Evolutionary conservation across 2,888 invertebrate genomes (phyloP).

Genomic region (Orgyia antiqua): DNA sequence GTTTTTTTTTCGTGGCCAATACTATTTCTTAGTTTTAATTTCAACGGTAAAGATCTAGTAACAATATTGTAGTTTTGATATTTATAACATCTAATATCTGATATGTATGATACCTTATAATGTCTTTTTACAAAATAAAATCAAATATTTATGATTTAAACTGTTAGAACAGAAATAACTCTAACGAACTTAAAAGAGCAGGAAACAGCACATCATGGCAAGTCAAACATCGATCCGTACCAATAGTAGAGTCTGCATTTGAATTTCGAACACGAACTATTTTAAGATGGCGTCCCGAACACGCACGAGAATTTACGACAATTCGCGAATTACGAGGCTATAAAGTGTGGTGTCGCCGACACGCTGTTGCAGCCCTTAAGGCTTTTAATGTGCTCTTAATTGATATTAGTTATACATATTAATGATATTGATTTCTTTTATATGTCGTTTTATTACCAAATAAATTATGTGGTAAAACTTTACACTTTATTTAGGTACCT

Average conservation of each 20-base stretch:
- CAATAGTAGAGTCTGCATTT: constrained; percentile 36
- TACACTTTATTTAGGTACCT: no score
- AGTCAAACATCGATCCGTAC: constrained; percentile 35
- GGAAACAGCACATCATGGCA: constrained; percentile 34
- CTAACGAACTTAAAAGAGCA: constrained; percentile 29
- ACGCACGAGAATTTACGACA: constrained; percentile 47
- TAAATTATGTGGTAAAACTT: no score
- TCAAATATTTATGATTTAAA: no score
- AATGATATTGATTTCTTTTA: constrained; percentile 28
- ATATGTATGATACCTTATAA: no score
- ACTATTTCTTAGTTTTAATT: no score
- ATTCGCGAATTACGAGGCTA: constrained; percentile 55
- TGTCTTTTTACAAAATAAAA: no score
- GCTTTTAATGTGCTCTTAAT: constrained; percentile 50
- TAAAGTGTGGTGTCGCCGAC: constrained; percentile 48
- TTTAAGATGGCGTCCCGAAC: constrained; percentile 54
- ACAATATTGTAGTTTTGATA: no score
- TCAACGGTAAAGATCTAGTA: no score
- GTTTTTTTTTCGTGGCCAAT: no score
- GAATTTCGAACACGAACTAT: constrained; percentile 48
- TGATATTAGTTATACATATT: constrained; percentile 42
- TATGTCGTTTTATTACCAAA: constrained; percentile 18
- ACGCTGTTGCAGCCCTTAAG: constrained; percentile 44
- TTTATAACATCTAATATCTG: no score
- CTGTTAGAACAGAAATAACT: no score